Evolutionary conservation across 1,140 invertebrate species (phyloP).

Genomic region (Trichonephila clavipes): DNA sequence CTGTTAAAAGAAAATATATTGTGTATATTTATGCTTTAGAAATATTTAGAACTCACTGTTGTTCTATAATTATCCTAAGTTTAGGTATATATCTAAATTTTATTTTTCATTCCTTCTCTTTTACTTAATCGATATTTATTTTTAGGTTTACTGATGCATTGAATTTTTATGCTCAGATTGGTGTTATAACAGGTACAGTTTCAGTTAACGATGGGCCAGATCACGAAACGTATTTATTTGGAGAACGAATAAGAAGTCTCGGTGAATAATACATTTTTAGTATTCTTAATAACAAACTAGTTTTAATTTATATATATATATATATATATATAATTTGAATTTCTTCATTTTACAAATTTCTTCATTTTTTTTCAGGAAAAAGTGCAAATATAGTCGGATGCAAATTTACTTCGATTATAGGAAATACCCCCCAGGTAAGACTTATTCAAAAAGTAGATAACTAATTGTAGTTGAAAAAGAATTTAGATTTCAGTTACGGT

Average conservation of each 20-base stretch:
- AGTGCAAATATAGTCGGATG: not conserved
- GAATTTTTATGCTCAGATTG: conserved; percentile 32
- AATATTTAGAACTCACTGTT: not conserved
- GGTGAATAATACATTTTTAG: not conserved
- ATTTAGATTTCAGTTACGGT: no score
- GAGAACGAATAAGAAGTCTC: conserved; percentile 28
- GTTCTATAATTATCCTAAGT: not conserved
- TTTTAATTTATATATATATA: no score
- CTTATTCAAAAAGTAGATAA: not conserved
- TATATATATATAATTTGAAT: not conserved
- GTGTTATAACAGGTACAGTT: conserved; percentile 32
- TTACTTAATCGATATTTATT: not conserved
- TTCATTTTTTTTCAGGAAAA: conserved; percentile 41
- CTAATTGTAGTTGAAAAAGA: not conserved
- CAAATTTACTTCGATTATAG: conserved; percentile 27
- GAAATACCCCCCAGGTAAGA: conserved; percentile 37
- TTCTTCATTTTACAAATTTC: not conserved
- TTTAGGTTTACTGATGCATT: not conserved
- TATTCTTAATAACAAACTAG: not conserved
- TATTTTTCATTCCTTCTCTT: not conserved
- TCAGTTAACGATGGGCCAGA: conserved; percentile 15
- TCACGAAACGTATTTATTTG: conserved; percentile 50
- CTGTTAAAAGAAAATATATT: not conserved
- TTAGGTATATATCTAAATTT: not conserved
- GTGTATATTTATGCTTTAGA: not conserved